Evolutionary conservation across 2,888 invertebrate genomes (phyloP), one percentile per base, ranked within the genome.

Genomic region (Morpho helenor): DNA sequence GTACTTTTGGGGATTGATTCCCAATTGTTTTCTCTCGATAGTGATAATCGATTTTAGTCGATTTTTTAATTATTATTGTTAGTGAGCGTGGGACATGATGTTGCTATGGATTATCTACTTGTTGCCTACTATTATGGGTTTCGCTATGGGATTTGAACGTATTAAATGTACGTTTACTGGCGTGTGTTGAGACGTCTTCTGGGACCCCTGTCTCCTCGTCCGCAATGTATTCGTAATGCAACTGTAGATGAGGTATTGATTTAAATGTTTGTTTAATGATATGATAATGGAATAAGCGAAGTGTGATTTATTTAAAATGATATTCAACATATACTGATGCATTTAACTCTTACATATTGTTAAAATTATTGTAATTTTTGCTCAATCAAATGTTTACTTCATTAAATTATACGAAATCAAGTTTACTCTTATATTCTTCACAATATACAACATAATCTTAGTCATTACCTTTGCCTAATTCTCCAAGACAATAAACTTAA

Each of bases 41-140:
- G 56, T 52, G 48, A 63, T 59, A 47, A 42, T 58, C 55, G 61
- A 62, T 63, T 63, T 4, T n/a, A 45, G n/a, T 52, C 52, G 52
- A 52, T 52, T 45, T 52, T 45, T 2, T 4, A 52, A 41, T 53
- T 46, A 9, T 9, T 8, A 52, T 56, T 66, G 72, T 74, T 71
- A 73, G 66, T 73, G 63, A 74, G 75, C 75, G 2, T 64, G 70
- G 73, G 68, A 71, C 74, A 76, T 67, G 64, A 62, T 59, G 56
- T 61, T 57, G 61, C 63, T 67, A 70, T 54, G 46, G 1, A 10
- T 52, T 53, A 53, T 52, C 39, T 52, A 51, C 8, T 49, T 45
- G n/a, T 48, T 31, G 46, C 61, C 66, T 61, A 63, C 53, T 41
- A 48, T 45, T 49, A 39, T 50, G 56, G 45, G 51, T 54, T 51